phyloP scores from a whole-genome alignment of 2,888 invertebrate species.

The Leptopilina drosophilae region DNA sequence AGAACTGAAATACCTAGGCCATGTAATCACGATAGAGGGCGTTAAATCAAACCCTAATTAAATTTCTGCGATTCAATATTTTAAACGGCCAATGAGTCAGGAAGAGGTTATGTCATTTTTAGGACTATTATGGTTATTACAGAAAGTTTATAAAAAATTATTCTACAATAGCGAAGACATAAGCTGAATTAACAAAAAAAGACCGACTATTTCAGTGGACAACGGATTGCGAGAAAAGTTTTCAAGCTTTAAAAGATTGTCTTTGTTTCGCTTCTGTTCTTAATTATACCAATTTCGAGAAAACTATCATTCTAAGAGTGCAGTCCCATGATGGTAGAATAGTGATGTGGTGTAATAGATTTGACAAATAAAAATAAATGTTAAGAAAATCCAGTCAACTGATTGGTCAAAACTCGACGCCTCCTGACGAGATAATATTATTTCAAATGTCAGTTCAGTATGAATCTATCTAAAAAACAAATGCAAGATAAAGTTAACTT shows the following conservation, averaged over 20 bases:
- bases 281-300: constrained; percentile 44
- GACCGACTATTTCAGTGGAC: background rate
- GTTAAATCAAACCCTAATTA: constrained; percentile 10
- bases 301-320: too few species aligned
- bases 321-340: too few species aligned
- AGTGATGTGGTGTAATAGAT: too few species aligned
- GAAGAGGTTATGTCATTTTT: constrained; percentile 18
- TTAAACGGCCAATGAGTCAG: background rate
- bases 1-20: background rate
- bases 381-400: too few species aligned
- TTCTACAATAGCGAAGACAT: background rate
- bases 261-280: constrained; percentile 23
- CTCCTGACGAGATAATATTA: too few species aligned
- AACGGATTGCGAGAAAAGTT: constrained; percentile 20
- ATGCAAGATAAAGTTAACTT: too few species aligned
- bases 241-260: constrained; percentile 30
- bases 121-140: constrained; percentile 46
- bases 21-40: constrained; percentile 10
- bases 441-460: too few species aligned
- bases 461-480: too few species aligned
- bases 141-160: constrained; percentile 26
- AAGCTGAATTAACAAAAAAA: background rate
- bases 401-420: too few species aligned
- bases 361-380: too few species aligned
- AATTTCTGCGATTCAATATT: background rate